Evolutionary conservation across 2,113 vertebrate genomes (phyloP).

Genomic region (Equus quagga): DNA sequence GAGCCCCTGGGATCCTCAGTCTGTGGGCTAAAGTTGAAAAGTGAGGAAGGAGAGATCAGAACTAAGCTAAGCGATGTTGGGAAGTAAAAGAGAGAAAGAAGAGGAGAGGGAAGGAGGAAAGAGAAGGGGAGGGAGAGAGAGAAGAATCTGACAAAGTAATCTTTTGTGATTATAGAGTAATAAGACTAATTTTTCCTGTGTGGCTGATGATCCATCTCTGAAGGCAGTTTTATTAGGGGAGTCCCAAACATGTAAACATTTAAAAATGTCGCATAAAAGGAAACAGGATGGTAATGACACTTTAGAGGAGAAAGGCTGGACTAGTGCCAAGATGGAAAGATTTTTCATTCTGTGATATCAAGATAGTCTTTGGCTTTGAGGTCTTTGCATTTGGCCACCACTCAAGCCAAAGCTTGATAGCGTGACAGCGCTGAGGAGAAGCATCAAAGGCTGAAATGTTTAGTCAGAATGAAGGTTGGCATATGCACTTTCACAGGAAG

Average conservation of each 20-base stretch:
- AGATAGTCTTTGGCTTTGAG: neutral
- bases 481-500: neutral
- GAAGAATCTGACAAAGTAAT: neutral
- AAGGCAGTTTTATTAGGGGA: conserved; percentile 12
- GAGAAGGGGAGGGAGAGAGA: neutral
- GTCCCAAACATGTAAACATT: neutral
- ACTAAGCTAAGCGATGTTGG: neutral
- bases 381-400: neutral
- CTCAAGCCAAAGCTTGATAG: neutral
- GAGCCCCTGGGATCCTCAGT: neutral
- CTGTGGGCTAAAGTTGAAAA: neutral
- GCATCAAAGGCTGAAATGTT: neutral
- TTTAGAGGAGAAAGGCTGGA: neutral
- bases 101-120: neutral
- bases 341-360: neutral
- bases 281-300: neutral
- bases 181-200: conserved; percentile 1
- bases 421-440: neutral
- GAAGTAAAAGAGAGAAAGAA: neutral
- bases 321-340: neutral
- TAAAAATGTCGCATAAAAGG: neutral
- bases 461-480: neutral
- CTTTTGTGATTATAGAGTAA: conserved; percentile 38
- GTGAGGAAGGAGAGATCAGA: neutral
- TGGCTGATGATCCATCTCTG: neutral